phyloP scores from a whole-genome alignment of 2,888 invertebrate genomes.

The Melinaea marsaeus region DNA sequence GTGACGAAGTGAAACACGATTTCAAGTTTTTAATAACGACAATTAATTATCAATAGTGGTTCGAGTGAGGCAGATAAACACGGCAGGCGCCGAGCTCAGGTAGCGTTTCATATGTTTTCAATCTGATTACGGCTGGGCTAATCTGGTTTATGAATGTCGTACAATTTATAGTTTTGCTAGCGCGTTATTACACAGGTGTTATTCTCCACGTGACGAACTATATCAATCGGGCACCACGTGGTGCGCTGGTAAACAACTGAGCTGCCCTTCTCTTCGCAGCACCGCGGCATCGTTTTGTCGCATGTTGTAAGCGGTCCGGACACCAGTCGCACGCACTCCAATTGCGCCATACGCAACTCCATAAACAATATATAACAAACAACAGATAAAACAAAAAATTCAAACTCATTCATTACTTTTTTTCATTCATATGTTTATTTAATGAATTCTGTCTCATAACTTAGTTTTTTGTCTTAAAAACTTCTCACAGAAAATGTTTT shows the following conservation, averaged over 20 bases:
- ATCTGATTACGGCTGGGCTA: slow-evolving; percentile 56
- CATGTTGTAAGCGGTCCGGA: slow-evolving; percentile 25
- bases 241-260: slow-evolving; percentile 64
- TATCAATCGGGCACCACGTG: slow-evolving; percentile 65
- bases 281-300: slow-evolving; percentile 37
- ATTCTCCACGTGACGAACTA: slow-evolving; percentile 64
- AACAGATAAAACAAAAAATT: no score
- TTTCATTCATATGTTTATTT: no score
- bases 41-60: slow-evolving; percentile 47
- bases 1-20: slow-evolving; percentile 50
- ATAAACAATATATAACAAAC: no score
- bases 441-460: no score
- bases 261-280: slow-evolving; percentile 47
- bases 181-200: slow-evolving; percentile 47
- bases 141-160: slow-evolving; percentile 44
- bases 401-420: no score
- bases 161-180: slow-evolving; percentile 34
- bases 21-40: slow-evolving; percentile 36
- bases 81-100: slow-evolving; percentile 73
- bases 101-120: slow-evolving; percentile 65
- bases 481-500: no score
- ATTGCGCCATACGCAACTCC: neutral
- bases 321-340: slow-evolving; percentile 11
- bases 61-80: slow-evolving; percentile 55
- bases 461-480: no score